Percentiles rank a stretch among this genome's conserved stretches.
These are phyloP conservation scores for Melinaea marsaeus DNA, from an alignment of 2,888 invertebrate species.

Conservation along the genomic window DNA sequence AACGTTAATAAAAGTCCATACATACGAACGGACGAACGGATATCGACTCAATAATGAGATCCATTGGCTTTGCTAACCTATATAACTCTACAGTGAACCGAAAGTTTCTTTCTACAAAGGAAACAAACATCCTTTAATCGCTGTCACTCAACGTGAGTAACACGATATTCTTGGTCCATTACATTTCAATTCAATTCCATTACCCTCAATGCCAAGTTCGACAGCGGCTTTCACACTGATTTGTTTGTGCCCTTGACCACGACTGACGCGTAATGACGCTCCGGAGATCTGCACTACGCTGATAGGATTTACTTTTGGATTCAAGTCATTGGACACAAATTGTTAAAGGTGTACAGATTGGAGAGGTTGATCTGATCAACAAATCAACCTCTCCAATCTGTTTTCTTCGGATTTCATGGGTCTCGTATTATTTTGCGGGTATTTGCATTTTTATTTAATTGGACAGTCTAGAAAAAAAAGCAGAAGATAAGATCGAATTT, in stretches of 20 bases:
- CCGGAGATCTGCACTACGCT: background rate
- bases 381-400: too few species aligned
- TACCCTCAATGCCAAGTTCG: constrained; percentile 68
- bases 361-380: too few species aligned
- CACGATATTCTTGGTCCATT: constrained; percentile 42
- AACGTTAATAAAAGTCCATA: too few species aligned
- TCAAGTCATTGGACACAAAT: background rate
- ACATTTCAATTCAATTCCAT: constrained; percentile 60
- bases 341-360: background rate
- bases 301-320: background rate
- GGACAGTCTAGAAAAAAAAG: too few species aligned
- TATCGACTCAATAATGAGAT: background rate
- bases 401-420: too few species aligned
- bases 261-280: constrained; percentile 24
- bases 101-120: constrained; percentile 18
- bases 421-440: too few species aligned
- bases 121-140: constrained; percentile 7
- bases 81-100: background rate
- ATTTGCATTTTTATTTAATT: too few species aligned
- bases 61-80: background rate
- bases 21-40: background rate
- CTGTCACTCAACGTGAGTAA: constrained; percentile 3
- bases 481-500: too few species aligned
- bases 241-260: constrained; percentile 54
- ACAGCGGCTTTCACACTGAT: constrained; percentile 57